Evolutionary conservation across 2,888 invertebrate species (phyloP), one percentile per base, ranked within the genome.

Genomic region (Rhagophthalmus giganteus): DNA sequence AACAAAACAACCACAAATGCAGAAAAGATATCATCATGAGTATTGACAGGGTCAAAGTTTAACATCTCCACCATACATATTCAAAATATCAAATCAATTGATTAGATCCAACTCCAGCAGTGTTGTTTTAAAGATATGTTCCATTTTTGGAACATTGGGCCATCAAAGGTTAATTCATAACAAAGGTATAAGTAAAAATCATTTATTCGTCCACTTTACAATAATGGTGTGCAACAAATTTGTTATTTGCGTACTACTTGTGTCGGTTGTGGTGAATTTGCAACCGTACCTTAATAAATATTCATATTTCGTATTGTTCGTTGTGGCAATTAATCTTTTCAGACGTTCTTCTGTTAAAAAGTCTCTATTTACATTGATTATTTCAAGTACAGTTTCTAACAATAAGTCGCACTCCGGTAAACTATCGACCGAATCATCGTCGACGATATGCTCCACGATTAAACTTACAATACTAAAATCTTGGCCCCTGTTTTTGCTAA

Each of bases 371-470:
- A 7, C 7, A 20, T 20, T 20, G 7, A 20, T 5, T 20, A 20
- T 20, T 20, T 20, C 4, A 20, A 20, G 20, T 20, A 20, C 20
- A 20, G 7, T 7, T 20, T 20, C 20, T 7, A 20, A 20, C 3
- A 20, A 20, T 7, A 20, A 20, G 3, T 20, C 20, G 7, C 7
- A 20, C 3, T 20, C 20, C 3, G 20, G 20, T 20, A 20, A 20
- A 5, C 4, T 20, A 7, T 20, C 3, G 7, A 20, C 3, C 3
- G 20, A 20, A 3, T 3, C 20, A 3, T 3, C 20, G 20, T 60
- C 54, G 27, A 60, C 49, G 25, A 58, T 28, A 15, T 15, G n/a
- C 3, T n/a, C 11, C 7, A 55, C n/a, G 44, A 58, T 53, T 30
- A 53, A 27, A 15, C 13, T 27, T 11, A 58, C 9, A 12, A 53